Conservation (phyloP, 1,140 invertebrate species). For the Conus ventricosus region DNA sequence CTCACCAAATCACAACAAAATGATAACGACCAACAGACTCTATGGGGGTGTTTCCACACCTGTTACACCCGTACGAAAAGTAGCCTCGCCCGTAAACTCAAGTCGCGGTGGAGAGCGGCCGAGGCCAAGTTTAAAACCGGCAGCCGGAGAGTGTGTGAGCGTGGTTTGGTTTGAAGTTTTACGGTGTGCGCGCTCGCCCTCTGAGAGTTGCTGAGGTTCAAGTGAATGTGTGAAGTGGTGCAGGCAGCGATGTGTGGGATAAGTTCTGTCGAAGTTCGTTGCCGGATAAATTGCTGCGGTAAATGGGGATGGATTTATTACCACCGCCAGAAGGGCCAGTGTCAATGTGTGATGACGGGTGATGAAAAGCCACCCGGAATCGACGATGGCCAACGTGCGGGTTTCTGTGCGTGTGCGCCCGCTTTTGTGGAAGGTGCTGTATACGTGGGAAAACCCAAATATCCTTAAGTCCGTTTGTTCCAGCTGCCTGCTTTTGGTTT, state of each 20-base stretch:
- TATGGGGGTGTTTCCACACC: too few relatives aligned
- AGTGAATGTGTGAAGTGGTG: neutral
- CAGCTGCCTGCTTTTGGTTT: neutral
- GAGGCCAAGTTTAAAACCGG: slow-evolving; percentile 1
- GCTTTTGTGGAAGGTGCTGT: slow-evolving; percentile 52
- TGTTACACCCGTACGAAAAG: neutral
- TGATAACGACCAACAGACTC: too few relatives aligned
- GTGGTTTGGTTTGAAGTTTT: neutral
- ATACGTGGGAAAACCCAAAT: too few relatives aligned
- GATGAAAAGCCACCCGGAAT: neutral
- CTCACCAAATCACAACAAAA: too few relatives aligned
- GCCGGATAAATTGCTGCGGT: neutral
- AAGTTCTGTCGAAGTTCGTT: neutral
- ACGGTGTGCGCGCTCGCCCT: neutral
- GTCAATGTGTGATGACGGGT: slow-evolving; percentile 19
- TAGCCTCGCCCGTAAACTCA: neutral
- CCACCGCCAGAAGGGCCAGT: too few relatives aligned
- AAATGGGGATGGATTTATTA: neutral
- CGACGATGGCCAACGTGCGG: slow-evolving; percentile 51
- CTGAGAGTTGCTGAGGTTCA: too few relatives aligned
- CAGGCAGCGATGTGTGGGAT: neutral
- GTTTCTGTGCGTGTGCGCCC: slow-evolving; percentile 55
- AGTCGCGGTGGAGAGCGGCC: neutral
- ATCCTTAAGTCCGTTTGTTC: too few relatives aligned
- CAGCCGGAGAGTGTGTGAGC: neutral